A percentile compares a stretch with the other conserved stretches of the same genome.
phyloP scores from a whole-genome alignment of 2,113 vertebrate genomes.

The Passer montanus region DNA sequence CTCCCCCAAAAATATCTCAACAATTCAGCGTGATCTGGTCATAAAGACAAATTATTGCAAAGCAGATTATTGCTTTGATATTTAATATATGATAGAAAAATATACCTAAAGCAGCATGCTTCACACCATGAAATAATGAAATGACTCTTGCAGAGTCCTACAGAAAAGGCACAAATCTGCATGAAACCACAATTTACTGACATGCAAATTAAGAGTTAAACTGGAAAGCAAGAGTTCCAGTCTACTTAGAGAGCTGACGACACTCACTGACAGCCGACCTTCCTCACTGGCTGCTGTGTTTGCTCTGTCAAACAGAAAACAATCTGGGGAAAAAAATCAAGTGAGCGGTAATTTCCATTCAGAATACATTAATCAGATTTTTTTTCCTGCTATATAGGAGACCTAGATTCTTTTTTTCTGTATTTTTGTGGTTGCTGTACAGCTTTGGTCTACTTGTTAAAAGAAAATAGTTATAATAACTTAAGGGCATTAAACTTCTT shows the following conservation, averaged over 20 bases:
- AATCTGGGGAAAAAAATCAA: neutral
- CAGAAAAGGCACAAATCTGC: neutral
- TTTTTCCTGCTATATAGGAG: neutral
- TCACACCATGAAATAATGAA: neutral
- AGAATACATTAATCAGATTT: neutral
- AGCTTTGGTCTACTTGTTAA: neutral
- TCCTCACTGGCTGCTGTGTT: neutral
- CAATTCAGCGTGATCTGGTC: neutral
- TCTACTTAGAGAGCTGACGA: neutral
- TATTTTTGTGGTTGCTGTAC: neutral
- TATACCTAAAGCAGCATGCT: neutral
- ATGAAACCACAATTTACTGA: neutral
- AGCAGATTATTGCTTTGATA: neutral
- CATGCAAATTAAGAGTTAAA: neutral
- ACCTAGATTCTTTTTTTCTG: neutral
- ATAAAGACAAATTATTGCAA: neutral
- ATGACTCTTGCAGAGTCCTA: neutral
- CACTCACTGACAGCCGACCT: neutral
- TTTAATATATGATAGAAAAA: neutral
- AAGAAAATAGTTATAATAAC: neutral
- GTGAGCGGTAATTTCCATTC: neutral
- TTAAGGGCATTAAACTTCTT: constrained; percentile 14
- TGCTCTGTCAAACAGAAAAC: neutral
- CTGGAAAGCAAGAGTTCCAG: neutral
- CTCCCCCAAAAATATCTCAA: neutral